Evolutionary conservation across 2,888 invertebrate species (phyloP), one percentile per base, ranked within the genome.

Genomic region (Brenthis hecate): DNA sequence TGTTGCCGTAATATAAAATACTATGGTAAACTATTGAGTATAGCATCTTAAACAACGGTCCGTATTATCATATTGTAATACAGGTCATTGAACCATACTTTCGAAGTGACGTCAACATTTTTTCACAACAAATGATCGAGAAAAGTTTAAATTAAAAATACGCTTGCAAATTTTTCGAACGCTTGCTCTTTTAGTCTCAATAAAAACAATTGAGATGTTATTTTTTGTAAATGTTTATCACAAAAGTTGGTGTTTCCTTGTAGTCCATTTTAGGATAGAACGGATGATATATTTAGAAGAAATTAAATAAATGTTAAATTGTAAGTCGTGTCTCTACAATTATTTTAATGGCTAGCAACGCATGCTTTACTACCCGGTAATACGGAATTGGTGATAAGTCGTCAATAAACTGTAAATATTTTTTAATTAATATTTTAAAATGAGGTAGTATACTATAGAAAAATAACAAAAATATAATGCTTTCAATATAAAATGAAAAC

Each of bases 171-270:
- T 65, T 60, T 56, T 28, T 66, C 36, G 36, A 56, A 51, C 48
- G 28, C 13, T 55, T 56, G 47, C 54, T 68, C 54, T 54, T 28
- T 43, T 13, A 60, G 56, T 67, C 55, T 56, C 58, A 56, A 51
- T 62, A 58, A 65, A 66, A 64, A 65, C 58, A 66, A 65, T 65
- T 56, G 36, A 53, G 61, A 69, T 65, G 56, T 63, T 57, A 68
- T 66, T 56, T 58, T 55, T 5, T 56, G 60, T 66, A 61, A 65
- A 71, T 66, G 60, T 66, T 66, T 56, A 53, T 23, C 3, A 28
- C 5, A 28, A 47, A 23, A 47, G 14, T 57, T 14, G 13, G 13
- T 16, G 6, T 50, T 13, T 23, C 28, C 32, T 28, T 28, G 28
- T 50, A 50, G 13, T 4, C 11, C 23, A 14, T 48, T 48, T 58